Conservation (phyloP, 53 echinoderm and acorn worm species). For the Luidia sarsii region DNA sequence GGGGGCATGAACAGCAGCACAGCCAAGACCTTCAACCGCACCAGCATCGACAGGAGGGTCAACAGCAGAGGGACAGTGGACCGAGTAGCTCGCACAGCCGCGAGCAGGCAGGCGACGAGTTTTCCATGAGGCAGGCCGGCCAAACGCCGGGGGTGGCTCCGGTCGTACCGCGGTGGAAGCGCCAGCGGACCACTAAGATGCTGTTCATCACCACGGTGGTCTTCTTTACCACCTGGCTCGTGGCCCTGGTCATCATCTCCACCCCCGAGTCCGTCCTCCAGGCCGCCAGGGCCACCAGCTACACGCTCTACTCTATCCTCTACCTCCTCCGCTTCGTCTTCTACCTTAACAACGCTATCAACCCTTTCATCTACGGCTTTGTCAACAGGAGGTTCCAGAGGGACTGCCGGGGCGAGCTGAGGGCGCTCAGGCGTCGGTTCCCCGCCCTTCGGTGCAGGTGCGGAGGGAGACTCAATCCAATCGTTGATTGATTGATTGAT, state of each 20-base stretch:
- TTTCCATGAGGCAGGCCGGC: neutral
- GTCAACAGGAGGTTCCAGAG: slow-evolving; percentile 14
- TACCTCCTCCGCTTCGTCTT: neutral
- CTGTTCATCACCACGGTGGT: neutral
- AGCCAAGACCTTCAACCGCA: neutral
- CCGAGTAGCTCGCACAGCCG: neutral
- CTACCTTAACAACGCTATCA: slow-evolving; percentile 33
- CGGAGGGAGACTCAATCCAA: too few relatives aligned
- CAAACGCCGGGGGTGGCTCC: neutral
- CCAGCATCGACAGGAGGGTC: neutral
- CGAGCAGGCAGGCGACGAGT: neutral
- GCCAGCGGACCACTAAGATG: neutral
- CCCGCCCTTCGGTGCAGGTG: too few relatives aligned
- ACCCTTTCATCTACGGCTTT: slow-evolving; percentile 38
- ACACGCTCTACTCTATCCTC: neutral
- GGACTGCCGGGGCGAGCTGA: slow-evolving; percentile 3
- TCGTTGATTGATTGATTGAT: too few relatives aligned
- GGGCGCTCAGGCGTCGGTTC: too few relatives aligned
- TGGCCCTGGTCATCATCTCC: neutral
- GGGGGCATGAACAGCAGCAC: too few relatives aligned
- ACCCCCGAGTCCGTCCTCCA: neutral
- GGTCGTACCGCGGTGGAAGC: neutral
- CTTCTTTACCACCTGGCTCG: neutral
- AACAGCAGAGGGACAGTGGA: neutral
- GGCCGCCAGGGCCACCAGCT: neutral